These are phyloP conservation scores for Boulengeromyrus knoepffleri DNA, from an alignment of 2,113 vertebrate genomes.

Conservation along the genomic window DNA sequence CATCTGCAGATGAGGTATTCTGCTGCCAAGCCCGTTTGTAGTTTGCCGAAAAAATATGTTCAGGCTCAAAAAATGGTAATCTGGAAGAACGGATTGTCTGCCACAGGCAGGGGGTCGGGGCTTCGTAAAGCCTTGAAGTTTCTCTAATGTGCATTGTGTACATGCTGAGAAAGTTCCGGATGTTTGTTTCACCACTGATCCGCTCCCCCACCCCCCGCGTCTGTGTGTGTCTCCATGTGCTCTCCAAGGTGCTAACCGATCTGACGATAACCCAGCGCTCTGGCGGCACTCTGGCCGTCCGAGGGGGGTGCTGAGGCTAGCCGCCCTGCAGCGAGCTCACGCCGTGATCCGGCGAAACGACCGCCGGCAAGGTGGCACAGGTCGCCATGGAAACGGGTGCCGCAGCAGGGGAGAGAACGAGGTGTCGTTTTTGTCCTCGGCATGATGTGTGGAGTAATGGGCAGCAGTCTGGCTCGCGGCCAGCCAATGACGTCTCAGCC, in stretches of 20 bases:
- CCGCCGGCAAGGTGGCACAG: background rate
- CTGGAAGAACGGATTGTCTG: background rate
- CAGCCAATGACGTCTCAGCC: conserved; percentile 55
- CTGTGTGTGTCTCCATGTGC: conserved; percentile 6
- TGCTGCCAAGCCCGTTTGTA: background rate
- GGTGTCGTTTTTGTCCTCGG: background rate
- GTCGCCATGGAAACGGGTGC: conserved; percentile 38
- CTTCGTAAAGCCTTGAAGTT: background rate
- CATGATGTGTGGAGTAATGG: conserved; percentile 7
- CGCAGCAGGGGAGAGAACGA: conserved; percentile 36
- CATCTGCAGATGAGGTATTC: background rate
- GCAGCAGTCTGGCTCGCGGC: conserved; percentile 39
- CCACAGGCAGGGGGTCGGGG: background rate
- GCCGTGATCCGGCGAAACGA: background rate
- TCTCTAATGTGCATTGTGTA: background rate
- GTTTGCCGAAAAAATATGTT: background rate
- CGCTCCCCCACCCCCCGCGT: background rate
- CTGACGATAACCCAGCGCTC: conserved; percentile 51
- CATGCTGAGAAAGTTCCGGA: background rate
- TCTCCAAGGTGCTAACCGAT: conserved; percentile 54
- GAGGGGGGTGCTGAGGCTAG: conserved; percentile 69
- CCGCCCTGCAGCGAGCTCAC: conserved; percentile 48
- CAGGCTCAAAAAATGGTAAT: background rate
- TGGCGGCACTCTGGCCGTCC: conserved; percentile 39
- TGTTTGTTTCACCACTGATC: background rate